These are phyloP conservation scores for Diuraphis noxia DNA, from an alignment of 1,140 invertebrate genomes.

Conservation along the genomic window DNA sequence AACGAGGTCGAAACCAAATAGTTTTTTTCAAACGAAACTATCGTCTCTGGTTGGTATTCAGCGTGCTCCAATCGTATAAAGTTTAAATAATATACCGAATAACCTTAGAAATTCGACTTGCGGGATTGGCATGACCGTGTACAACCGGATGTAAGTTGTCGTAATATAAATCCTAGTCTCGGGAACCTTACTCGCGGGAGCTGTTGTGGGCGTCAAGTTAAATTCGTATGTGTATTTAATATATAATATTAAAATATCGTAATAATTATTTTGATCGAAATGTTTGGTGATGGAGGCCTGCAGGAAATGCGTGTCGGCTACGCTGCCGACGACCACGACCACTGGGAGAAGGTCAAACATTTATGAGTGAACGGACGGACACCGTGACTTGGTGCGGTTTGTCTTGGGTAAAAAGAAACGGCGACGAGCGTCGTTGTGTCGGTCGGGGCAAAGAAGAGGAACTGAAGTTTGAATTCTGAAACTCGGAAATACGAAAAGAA, in stretches of 20 bases:
- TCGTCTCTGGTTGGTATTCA: not conserved
- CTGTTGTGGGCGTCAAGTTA: not conserved
- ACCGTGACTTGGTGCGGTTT: not conserved
- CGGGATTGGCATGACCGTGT: not conserved
- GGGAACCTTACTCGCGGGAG: not conserved
- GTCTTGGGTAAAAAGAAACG: not conserved
- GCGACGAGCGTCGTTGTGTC: not conserved
- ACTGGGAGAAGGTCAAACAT: not conserved
- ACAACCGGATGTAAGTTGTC: conserved; percentile 28
- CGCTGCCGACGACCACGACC: not conserved
- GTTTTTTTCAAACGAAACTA: not conserved
- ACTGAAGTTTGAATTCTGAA: no score
- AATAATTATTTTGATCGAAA: not conserved
- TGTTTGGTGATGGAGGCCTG: not conserved
- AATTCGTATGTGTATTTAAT: not conserved
- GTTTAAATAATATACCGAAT: not conserved
- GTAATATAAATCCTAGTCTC: not conserved
- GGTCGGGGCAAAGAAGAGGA: not conserved
- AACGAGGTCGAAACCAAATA: not conserved
- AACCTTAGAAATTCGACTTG: not conserved
- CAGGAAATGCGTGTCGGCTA: not conserved
- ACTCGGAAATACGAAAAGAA: not conserved
- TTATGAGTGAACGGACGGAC: not conserved
- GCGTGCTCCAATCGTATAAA: not conserved
- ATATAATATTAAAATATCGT: not conserved